phyloP scores from a whole-genome alignment of 2,113 vertebrate genomes.

The Daubentonia madagascariensis region DNA sequence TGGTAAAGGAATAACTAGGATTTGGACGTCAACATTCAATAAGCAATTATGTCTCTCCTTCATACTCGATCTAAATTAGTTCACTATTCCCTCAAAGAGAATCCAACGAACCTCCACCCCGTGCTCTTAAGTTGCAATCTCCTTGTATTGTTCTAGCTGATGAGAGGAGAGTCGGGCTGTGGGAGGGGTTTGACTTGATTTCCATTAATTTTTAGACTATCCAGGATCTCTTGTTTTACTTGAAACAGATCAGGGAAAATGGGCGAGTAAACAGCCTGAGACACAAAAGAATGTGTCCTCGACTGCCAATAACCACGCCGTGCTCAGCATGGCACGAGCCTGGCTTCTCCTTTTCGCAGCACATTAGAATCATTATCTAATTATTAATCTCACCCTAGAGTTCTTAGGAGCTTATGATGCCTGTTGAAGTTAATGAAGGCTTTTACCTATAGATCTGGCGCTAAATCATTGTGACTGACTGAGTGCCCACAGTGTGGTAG shows the following conservation, averaged over 20 bases:
- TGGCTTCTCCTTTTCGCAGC: conserved; percentile 24
- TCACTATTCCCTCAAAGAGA: background rate
- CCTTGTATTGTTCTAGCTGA: background rate
- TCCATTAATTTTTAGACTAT: conserved; percentile 46
- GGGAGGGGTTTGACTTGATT: background rate
- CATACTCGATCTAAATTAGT: background rate
- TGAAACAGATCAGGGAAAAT: conserved; percentile 10
- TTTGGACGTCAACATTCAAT: conserved; percentile 25
- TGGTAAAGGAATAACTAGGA: conserved; percentile 50
- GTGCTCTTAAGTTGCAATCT: background rate
- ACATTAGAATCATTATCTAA: conserved; percentile 56
- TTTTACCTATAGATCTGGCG: conserved; percentile 49
- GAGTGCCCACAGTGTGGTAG: background rate
- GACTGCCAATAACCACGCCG: background rate
- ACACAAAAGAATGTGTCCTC: no score
- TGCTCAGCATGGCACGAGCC: conserved; percentile 33
- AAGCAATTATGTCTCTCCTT: conserved; percentile 37
- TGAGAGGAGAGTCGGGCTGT: background rate
- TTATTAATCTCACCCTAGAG: conserved; percentile 66
- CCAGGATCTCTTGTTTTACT: conserved; percentile 6
- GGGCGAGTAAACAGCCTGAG: background rate
- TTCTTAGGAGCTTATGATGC: conserved; percentile 22
- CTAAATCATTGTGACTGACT: conserved; percentile 44
- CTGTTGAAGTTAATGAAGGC: conserved; percentile 55
- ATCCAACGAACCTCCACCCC: background rate